These are phyloP conservation scores for Lysandra coridon DNA, from an alignment of 2,888 invertebrate species.

Conservation along the genomic window DNA sequence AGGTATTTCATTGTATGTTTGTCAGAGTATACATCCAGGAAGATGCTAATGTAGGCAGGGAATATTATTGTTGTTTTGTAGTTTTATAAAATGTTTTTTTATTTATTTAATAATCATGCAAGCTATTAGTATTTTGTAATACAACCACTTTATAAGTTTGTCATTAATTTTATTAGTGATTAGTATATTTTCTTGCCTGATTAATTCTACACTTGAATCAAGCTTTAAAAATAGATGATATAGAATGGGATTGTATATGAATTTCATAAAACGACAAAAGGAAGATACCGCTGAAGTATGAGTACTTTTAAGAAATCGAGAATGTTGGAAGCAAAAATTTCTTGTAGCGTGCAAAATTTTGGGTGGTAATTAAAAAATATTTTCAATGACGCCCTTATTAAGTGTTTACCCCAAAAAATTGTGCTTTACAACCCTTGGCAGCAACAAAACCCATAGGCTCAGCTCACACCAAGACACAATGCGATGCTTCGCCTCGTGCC, in stretches of 20 bases:
- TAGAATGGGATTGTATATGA: slow-evolving; percentile 42
- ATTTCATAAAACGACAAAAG: background rate
- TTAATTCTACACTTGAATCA: slow-evolving; percentile 39
- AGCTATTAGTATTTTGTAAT: background rate
- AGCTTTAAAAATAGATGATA: slow-evolving; percentile 67
- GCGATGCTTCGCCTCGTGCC: background rate
- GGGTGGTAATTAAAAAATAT: background rate
- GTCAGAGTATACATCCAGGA: background rate
- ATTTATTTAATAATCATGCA: background rate
- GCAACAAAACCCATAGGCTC: background rate
- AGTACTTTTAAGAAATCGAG: background rate
- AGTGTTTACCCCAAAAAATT: background rate
- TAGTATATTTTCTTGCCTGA: slow-evolving; percentile 29
- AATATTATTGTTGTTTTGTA: slow-evolving; percentile 12
- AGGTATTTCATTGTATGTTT: background rate
- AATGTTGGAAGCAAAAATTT: background rate
- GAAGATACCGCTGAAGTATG: background rate
- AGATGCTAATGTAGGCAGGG: background rate
- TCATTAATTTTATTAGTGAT: background rate
- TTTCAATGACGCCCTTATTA: background rate
- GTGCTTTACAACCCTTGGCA: background rate
- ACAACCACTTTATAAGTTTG: background rate
- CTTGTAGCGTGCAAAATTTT: background rate
- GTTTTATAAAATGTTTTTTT: slow-evolving; percentile 7
- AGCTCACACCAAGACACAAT: background rate